Evolutionary conservation across 2,888 invertebrate genomes (phyloP).

Genomic region (Pristionchus maxplancki): DNA sequence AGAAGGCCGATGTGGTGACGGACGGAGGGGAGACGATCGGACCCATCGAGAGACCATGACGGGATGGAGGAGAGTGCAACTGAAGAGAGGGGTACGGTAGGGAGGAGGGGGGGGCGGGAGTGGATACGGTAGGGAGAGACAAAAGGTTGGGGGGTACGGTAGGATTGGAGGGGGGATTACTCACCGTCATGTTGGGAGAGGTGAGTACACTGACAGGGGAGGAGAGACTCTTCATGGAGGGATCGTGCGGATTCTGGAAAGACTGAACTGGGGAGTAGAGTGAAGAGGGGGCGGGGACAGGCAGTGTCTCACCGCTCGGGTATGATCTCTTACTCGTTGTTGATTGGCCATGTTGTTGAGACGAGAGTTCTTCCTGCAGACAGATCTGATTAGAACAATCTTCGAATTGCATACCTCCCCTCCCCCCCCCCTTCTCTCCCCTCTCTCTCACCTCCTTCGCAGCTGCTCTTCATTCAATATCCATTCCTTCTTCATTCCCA

Average conservation of each 20-base stretch:
- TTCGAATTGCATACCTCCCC: too few species aligned
- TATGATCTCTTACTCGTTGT: constrained; percentile 41
- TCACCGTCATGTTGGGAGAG: not conserved
- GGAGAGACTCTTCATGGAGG: constrained; percentile 12
- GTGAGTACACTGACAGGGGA: constrained; percentile 34
- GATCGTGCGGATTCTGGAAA: constrained; percentile 5
- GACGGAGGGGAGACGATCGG: constrained; percentile 41
- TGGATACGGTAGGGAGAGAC: not conserved
- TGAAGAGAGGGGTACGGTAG: constrained; percentile 32
- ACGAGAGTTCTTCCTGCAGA: constrained; percentile 72
- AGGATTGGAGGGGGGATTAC: not conserved
- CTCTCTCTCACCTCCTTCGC: constrained; percentile 61
- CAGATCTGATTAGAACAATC: constrained; percentile 44
- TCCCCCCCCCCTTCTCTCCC: too few species aligned
- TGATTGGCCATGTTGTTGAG: constrained; percentile 67
- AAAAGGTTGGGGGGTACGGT: not conserved
- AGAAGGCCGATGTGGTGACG: not conserved
- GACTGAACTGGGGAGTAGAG: not conserved
- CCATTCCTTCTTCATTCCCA: constrained; percentile 96
- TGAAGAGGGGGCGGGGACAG: not conserved
- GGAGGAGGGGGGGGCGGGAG: not conserved
- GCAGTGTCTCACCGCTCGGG: not conserved
- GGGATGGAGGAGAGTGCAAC: constrained; percentile 50
- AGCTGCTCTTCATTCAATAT: constrained; percentile 95
- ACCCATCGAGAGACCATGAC: constrained; percentile 8